phyloP scores from a whole-genome alignment of 2,113 vertebrate genomes.

The Chaetorhynchus papuensis region DNA sequence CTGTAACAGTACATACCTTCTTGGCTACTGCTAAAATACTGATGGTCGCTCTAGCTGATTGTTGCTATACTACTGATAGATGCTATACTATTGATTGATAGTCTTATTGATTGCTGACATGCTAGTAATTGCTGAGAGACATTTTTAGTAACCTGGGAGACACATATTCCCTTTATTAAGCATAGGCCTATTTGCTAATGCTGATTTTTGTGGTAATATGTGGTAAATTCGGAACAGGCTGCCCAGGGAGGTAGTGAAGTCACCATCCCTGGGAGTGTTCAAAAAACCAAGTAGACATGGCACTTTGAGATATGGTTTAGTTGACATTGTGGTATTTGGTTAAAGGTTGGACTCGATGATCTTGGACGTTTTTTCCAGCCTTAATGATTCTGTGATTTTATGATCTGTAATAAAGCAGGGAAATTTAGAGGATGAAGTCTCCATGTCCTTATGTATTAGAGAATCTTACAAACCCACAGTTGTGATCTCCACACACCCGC shows the following conservation, averaged over 20 bases:
- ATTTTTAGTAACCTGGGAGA: background rate
- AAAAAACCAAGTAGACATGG: background rate
- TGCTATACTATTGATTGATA: background rate
- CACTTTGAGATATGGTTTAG: background rate
- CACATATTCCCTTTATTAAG: background rate
- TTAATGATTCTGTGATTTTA: background rate
- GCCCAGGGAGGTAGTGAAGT: background rate
- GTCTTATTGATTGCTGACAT: background rate
- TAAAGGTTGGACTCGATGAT: background rate
- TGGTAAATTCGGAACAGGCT: background rate
- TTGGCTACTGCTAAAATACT: background rate
- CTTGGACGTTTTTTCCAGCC: background rate
- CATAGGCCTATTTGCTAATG: background rate
- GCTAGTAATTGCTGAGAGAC: background rate
- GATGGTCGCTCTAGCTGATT: background rate
- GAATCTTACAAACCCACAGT: background rate
- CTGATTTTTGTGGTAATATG: background rate
- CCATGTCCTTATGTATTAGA: background rate
- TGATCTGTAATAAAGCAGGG: background rate
- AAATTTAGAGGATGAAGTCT: background rate
- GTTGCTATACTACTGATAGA: background rate
- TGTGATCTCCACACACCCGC: rapidly evolving
- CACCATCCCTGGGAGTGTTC: background rate
- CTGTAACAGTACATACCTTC: background rate
- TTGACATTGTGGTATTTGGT: background rate